Evolutionary conservation across 2,113 vertebrate species (phyloP).

Genomic region (Lasiurus borealis): DNA sequence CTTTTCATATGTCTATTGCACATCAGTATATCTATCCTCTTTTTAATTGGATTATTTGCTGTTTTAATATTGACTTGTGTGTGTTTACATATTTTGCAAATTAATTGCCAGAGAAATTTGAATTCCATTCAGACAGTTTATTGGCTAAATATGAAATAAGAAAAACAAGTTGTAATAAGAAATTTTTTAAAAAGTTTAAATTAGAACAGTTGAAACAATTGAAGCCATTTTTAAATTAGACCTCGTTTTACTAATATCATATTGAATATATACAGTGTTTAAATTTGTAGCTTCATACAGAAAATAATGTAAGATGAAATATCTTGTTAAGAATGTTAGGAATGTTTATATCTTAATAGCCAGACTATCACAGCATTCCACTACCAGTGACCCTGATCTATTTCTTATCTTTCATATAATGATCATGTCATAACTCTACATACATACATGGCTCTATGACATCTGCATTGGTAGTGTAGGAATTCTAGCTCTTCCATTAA

Average conservation of each 20-base stretch:
- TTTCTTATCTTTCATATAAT: conserved; percentile 83
- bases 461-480: conserved; percentile 82
- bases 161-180: background rate
- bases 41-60: background rate
- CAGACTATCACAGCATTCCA: conserved; percentile 82
- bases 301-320: background rate
- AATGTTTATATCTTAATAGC: conserved; percentile 78
- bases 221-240: background rate
- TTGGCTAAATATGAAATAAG: conserved; percentile 10
- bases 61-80: background rate
- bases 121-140: background rate
- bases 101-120: background rate
- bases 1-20: background rate
- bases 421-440: conserved; percentile 80
- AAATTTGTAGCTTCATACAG: conserved; percentile 35
- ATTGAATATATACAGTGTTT: background rate
- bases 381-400: conserved; percentile 81
- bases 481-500: conserved; percentile 86
- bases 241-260: background rate
- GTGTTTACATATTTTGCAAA: background rate
- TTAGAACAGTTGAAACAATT: background rate
- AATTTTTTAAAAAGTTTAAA: background rate
- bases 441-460: conserved; percentile 85
- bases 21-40: background rate
- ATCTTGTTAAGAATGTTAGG: conserved; percentile 77